Percentiles rank a stretch among this genome's conserved stretches.
phyloP scores from a whole-genome alignment of 2,797 vertebrate species.

The Emydoidea blandingii region DNA sequence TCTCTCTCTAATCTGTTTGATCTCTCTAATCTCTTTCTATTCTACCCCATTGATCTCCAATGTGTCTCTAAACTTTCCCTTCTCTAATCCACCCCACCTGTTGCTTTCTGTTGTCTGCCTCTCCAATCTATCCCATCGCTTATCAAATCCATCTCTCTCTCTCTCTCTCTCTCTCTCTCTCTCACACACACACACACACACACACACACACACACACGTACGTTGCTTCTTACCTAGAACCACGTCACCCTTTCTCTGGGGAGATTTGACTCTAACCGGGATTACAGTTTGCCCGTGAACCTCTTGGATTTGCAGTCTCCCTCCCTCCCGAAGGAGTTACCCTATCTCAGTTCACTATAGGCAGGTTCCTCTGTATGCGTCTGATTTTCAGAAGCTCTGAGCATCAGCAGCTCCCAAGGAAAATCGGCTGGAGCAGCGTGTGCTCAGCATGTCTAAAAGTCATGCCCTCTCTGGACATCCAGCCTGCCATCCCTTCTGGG shows the following conservation, averaged over 20 bases:
- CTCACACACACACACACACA: not conserved
- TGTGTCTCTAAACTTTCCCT: not conserved
- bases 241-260: not conserved
- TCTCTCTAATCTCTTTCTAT: not conserved
- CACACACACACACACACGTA: not conserved
- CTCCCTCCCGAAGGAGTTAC: not conserved
- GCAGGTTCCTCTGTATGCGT: not conserved
- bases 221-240: not conserved
- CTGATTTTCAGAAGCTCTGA: not conserved
- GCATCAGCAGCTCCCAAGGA: not conserved
- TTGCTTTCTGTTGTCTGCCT: not conserved
- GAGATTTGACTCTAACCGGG: not conserved
- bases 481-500: not conserved
- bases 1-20: not conserved
- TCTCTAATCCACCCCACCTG: not conserved
- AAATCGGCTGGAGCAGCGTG: not conserved
- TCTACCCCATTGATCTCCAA: not conserved
- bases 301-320: not conserved
- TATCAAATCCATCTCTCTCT: not conserved
- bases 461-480: not conserved
- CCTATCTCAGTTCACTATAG: not conserved
- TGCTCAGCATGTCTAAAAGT: not conserved
- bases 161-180: too few relatives aligned
- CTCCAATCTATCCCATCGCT: not conserved
- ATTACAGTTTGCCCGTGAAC: not conserved